phyloP scores from a whole-genome alignment of 2,113 vertebrate genomes.

The Caranx ignobilis region DNA sequence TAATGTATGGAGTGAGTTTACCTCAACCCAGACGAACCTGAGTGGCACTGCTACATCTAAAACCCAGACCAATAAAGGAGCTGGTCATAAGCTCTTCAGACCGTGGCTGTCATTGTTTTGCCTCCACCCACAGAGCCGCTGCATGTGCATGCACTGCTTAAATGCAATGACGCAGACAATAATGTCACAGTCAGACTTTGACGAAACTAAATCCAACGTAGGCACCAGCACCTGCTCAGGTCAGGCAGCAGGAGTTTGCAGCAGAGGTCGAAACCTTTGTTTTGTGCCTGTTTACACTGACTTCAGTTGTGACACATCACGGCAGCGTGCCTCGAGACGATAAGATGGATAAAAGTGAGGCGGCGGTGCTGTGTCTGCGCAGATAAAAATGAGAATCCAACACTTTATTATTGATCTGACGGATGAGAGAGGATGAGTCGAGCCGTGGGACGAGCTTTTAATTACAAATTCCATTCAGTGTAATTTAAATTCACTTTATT shows the following conservation, averaged over 20 bases:
- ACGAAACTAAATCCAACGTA: no score
- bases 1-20: slow-evolving; percentile 21
- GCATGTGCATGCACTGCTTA: no score
- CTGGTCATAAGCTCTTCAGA: no score
- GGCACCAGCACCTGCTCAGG: no score
- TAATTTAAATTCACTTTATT: neutral
- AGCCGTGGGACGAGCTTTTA: neutral
- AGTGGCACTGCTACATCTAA: neutral
- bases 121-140: no score
- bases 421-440: neutral
- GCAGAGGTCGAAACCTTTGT: neutral
- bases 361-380: neutral
- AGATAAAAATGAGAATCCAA: neutral
- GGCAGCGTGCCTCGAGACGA: neutral
- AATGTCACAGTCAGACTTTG: no score
- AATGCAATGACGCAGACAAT: no score
- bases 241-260: neutral
- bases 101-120: no score
- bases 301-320: no score
- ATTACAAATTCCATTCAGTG: neutral
- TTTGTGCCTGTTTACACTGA: no score
- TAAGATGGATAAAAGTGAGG: neutral
- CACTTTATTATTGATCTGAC: neutral
- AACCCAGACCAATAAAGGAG: neutral
- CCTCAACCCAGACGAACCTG: neutral